Conservation (phyloP, 2,888 invertebrate genomes). For the Ephialtes manifestator region DNA sequence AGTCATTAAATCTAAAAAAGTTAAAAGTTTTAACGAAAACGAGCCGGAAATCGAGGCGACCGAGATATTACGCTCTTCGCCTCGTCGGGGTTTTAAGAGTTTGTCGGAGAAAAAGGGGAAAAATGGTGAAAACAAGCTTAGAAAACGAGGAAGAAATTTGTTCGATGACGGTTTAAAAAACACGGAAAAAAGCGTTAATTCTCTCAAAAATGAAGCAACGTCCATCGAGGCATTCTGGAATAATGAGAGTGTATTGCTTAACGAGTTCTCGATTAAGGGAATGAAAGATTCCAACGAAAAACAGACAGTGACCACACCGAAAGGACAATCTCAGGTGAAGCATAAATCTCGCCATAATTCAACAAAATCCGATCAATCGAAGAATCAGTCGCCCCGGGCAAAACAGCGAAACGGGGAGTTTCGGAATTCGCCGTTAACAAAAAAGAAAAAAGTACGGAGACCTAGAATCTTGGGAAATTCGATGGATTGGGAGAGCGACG, state of each 20-base stretch:
- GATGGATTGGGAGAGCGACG: conserved; percentile 31
- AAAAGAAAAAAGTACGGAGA: conserved; percentile 26
- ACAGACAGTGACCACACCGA: not conserved
- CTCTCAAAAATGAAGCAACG: not conserved
- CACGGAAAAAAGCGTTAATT: not conserved
- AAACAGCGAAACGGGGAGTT: not conserved
- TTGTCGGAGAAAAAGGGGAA: not conserved
- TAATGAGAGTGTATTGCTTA: not conserved
- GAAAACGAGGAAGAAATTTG: not conserved
- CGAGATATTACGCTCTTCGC: not conserved
- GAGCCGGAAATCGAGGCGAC: not conserved
- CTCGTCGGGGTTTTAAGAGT: not conserved
- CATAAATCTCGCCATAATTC: not conserved
- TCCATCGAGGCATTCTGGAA: not conserved
- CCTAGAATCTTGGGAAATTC: conserved; percentile 28
- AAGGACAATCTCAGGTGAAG: not conserved
- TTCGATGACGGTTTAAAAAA: not conserved
- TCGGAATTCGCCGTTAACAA: not conserved
- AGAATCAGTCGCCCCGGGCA: not conserved
- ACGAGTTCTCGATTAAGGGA: not conserved
- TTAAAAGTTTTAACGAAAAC: not conserved
- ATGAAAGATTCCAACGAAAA: not conserved
- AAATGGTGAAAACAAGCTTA: not conserved
- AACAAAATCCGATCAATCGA: conserved; percentile 19
- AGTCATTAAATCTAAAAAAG: not conserved